Evolutionary conservation across 2,888 invertebrate species (phyloP).

Genomic region (Drosophila peninsularis): DNA sequence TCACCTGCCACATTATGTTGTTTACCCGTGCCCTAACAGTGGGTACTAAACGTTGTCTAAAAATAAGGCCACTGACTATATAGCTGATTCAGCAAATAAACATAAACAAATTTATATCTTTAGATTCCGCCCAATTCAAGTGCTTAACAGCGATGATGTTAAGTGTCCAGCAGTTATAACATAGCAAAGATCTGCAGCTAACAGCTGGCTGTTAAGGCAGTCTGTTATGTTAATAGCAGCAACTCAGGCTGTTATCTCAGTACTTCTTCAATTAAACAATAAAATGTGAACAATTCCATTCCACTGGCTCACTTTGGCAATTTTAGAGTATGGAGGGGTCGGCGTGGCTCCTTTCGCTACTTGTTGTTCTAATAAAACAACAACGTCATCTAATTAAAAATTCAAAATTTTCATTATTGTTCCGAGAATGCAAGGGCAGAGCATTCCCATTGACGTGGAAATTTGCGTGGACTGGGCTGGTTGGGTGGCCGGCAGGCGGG

Average conservation of each 20-base stretch:
- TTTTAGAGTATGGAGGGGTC: conserved; percentile 20
- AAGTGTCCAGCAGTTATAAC: background rate
- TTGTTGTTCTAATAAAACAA: conserved; percentile 48
- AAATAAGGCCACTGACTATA: conserved; percentile 28
- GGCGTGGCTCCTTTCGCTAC: background rate
- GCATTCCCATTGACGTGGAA: conserved; percentile 38
- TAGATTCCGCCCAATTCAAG: background rate
- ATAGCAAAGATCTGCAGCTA: background rate
- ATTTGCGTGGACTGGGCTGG: background rate
- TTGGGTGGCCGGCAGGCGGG: background rate
- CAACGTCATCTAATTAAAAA: conserved; percentile 77
- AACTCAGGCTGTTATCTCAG: background rate
- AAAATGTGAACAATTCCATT: background rate
- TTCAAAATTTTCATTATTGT: conserved; percentile 72
- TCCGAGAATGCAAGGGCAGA: conserved; percentile 56
- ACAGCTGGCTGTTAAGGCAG: background rate
- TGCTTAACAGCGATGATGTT: conserved; percentile 1
- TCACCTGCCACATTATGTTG: conserved; percentile 18
- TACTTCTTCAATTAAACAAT: too few species aligned
- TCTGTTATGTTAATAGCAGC: background rate
- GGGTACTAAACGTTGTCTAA: conserved; percentile 8
- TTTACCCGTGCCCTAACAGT: conserved; percentile 31
- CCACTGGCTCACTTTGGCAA: background rate
- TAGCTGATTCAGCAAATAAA: background rate
- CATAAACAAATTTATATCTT: background rate